Evolutionary conservation across 2,888 invertebrate species (phyloP).

Genomic region (Lapara coniferarum): DNA sequence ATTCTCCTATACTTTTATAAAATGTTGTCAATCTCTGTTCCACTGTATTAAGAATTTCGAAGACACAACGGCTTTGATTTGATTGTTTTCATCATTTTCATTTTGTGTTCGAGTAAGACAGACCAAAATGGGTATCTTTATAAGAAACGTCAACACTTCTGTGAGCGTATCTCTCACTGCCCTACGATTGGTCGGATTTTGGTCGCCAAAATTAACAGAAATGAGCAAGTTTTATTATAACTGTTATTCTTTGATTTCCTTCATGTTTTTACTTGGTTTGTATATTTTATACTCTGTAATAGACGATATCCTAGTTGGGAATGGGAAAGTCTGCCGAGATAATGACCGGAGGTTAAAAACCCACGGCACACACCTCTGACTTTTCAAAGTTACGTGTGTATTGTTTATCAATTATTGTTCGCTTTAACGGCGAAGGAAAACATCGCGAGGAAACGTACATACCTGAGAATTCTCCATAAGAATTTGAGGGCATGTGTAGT

Average conservation of each 20-base stretch:
- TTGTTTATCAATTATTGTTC: too few relatives aligned
- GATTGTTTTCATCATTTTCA: constrained; percentile 30
- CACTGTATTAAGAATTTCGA: constrained; percentile 47
- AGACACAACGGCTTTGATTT: constrained; percentile 42
- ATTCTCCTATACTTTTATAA: neutral
- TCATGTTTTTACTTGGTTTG: constrained; percentile 73
- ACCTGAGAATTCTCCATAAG: too few relatives aligned
- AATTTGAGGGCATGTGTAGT: too few relatives aligned
- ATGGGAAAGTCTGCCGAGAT: too few relatives aligned
- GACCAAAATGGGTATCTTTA: constrained; percentile 52
- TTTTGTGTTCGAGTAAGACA: neutral
- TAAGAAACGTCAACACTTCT: constrained; percentile 61
- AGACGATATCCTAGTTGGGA: too few relatives aligned
- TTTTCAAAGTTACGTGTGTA: too few relatives aligned
- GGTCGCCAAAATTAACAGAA: constrained; percentile 57
- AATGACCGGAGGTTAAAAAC: too few relatives aligned
- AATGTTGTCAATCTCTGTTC: constrained; percentile 46
- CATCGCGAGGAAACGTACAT: too few relatives aligned
- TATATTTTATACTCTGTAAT: constrained; percentile 24
- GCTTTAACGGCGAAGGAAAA: too few relatives aligned
- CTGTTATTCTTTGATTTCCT: constrained; percentile 57
- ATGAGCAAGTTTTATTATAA: constrained; percentile 51
- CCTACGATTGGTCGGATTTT: constrained; percentile 66
- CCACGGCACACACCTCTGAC: too few relatives aligned
- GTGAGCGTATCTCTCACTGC: constrained; percentile 61